phyloP scores from a whole-genome alignment of 2,113 vertebrate species.

The Brachyistius frenatus region DNA sequence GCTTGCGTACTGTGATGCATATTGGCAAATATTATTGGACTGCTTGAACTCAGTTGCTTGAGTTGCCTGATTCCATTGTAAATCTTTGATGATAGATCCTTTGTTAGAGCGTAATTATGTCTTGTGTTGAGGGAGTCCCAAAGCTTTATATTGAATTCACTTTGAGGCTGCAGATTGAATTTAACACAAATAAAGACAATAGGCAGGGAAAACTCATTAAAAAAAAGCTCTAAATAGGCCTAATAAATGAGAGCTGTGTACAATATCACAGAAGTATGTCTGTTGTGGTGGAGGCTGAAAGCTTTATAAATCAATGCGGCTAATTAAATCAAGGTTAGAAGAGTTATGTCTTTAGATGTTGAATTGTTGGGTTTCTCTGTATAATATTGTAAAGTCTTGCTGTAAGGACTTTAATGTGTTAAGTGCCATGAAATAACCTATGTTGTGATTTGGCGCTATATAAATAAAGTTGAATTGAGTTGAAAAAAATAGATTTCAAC shows the following conservation, averaged over 20 bases:
- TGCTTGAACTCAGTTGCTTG: constrained; percentile 17
- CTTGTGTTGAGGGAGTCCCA: constrained; percentile 63
- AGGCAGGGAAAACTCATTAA: constrained; percentile 67
- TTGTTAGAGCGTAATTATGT: constrained; percentile 68
- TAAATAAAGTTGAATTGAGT: too few relatives aligned
- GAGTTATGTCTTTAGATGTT: constrained; percentile 20
- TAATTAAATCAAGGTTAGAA: constrained; percentile 55
- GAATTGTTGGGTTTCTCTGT: too few relatives aligned
- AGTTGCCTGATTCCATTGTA: constrained; percentile 38
- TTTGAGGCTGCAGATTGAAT: constrained; percentile 67
- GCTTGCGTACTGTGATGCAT: background rate
- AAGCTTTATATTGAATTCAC: constrained; percentile 66
- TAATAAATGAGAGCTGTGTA: constrained; percentile 54
- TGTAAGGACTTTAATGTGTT: too few relatives aligned
- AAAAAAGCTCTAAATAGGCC: constrained; percentile 53
- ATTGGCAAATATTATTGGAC: constrained; percentile 11
- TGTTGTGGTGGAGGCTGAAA: constrained; percentile 47
- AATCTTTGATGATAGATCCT: constrained; percentile 62
- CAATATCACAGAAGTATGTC: constrained; percentile 37
- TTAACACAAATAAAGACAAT: constrained; percentile 70
- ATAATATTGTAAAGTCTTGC: too few relatives aligned
- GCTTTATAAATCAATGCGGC: constrained; percentile 52
- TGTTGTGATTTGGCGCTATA: too few relatives aligned
- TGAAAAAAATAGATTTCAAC: constrained; percentile 8
- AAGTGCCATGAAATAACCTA: too few relatives aligned